Conservation (phyloP, 2,888 invertebrate genomes). For the Caenorhabditis auriculariae region DNA sequence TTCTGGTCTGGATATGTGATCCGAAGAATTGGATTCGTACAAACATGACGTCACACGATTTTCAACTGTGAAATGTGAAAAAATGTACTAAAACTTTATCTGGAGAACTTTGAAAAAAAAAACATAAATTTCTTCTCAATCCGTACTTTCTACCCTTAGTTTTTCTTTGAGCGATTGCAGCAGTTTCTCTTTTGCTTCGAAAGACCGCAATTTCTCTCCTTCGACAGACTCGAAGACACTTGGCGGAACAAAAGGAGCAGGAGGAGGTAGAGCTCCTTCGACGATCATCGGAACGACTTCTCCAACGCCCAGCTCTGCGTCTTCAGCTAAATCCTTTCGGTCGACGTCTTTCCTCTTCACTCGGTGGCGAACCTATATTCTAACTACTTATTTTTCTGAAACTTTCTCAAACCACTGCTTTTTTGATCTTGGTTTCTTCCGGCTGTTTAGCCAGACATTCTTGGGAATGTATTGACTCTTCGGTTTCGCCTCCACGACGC, state of each 20-base stretch:
- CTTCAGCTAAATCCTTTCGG: slow-evolving; percentile 11
- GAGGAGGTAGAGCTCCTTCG: slow-evolving; percentile 14
- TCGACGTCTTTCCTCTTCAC: neutral
- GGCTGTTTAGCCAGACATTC: slow-evolving; percentile 3
- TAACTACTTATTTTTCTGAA: slow-evolving; percentile 3
- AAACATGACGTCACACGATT: no score
- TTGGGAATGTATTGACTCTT: no score
- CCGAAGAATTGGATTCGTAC: no score
- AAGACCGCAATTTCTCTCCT: slow-evolving; percentile 26
- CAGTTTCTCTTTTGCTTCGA: slow-evolving; percentile 41
- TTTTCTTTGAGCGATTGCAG: slow-evolving; percentile 39
- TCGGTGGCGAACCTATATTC: no score
- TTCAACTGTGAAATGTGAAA: slow-evolving; percentile 8
- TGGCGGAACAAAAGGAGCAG: slow-evolving; percentile 28
- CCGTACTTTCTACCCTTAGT: slow-evolving; percentile 12
- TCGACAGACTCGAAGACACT: slow-evolving; percentile 23
- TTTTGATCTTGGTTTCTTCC: slow-evolving; percentile 6
- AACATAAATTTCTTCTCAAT: neutral
- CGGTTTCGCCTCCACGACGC: slow-evolving; percentile 22
- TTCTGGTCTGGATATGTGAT: no score
- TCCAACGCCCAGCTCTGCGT: neutral
- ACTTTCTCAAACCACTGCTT: slow-evolving; percentile 1
- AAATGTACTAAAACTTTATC: neutral
- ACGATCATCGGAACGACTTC: no score
- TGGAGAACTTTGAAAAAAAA: neutral